These are phyloP conservation scores for Andrena chrysosceles DNA, from an alignment of 2,888 invertebrate genomes.

Conservation along the genomic window DNA sequence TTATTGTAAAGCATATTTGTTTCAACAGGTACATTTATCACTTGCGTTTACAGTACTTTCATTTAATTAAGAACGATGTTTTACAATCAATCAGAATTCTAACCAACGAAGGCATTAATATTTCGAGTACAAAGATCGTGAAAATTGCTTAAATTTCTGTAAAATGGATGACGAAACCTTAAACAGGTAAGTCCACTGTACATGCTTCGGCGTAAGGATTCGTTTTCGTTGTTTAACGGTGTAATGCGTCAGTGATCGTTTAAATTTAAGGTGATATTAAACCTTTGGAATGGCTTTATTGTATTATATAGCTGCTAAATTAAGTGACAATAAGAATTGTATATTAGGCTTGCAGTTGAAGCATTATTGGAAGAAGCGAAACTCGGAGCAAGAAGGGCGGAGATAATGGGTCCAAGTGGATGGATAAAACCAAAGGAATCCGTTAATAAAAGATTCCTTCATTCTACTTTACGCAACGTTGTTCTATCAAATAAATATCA, in stretches of 20 bases:
- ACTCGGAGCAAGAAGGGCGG: slow-evolving; percentile 81
- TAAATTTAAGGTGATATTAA: neutral
- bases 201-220: neutral
- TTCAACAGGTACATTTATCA: neutral
- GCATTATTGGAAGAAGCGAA: slow-evolving; percentile 83
- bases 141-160: neutral
- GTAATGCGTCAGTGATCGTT: too few species aligned
- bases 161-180: slow-evolving; percentile 80
- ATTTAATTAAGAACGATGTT: neutral
- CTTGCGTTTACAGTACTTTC: slow-evolving; percentile 2
- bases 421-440: slow-evolving; percentile 83
- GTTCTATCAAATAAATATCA: slow-evolving; percentile 79
- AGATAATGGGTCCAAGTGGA: slow-evolving; percentile 83
- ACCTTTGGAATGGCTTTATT: neutral
- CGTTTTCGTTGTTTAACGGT: too few species aligned
- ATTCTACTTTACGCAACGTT: slow-evolving; percentile 81
- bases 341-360: slow-evolving; percentile 79
- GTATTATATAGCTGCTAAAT: neutral
- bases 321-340: neutral
- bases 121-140: neutral
- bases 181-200: slow-evolving; percentile 70
- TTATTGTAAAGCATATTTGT: neutral
- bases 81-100: neutral
- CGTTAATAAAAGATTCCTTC: slow-evolving; percentile 82
- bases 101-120: neutral